A percentile compares a stretch with the other conserved stretches of the same genome.
Evolutionary conservation across 2,797 vertebrate genomes (phyloP).

Genomic region (Acanthiza pusilla): DNA sequence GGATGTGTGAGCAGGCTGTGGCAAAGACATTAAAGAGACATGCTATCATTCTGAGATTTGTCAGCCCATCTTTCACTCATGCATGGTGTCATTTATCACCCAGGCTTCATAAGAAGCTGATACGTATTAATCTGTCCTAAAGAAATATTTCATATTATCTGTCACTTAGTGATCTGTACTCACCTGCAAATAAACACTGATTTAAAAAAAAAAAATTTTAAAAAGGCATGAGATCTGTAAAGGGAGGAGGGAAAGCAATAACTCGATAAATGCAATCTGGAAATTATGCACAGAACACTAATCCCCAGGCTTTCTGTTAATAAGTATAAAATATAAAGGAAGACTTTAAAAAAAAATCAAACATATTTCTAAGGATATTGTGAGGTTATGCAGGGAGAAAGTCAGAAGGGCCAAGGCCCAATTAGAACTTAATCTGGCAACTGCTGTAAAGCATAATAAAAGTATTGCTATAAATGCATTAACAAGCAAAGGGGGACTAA

Average conservation of each 20-base stretch:
- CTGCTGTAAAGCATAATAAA: background rate
- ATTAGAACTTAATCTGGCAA: background rate
- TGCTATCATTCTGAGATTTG: background rate
- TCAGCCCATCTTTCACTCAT: conserved; percentile 31
- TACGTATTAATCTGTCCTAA: background rate
- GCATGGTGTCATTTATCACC: background rate
- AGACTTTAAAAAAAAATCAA: background rate
- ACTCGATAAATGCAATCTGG: background rate
- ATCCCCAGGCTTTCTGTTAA: background rate
- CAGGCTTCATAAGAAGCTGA: background rate
- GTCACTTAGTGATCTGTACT: background rate
- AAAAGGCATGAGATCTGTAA: background rate
- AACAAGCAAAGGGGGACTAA: background rate
- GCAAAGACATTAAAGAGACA: conserved; percentile 10
- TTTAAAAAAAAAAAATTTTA: background rate
- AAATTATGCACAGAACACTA: background rate
- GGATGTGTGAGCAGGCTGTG: background rate
- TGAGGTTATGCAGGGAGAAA: background rate
- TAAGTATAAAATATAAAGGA: background rate
- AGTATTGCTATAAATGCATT: background rate
- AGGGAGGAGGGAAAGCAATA: background rate
- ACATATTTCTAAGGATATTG: background rate
- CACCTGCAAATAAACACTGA: background rate
- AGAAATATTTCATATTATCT: background rate
- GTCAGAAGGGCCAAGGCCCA: background rate